Percentiles rank a stretch among this genome's conserved stretches.
Evolutionary conservation across 2,888 invertebrate species (phyloP).

Genomic region (Himalopsyche japonica): DNA sequence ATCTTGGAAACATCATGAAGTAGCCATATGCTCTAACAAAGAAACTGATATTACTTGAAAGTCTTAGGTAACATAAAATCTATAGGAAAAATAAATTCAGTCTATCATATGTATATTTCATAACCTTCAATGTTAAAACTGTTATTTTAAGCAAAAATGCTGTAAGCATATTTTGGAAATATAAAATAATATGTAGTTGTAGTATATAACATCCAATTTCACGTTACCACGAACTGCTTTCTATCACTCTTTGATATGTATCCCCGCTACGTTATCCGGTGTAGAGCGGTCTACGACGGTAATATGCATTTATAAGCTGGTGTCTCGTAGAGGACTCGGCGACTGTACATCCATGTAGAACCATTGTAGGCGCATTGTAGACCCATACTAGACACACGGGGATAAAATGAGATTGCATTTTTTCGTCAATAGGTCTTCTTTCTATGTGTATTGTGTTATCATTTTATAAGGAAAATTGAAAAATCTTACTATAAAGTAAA

Average conservation of each 20-base stretch:
- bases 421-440: not conserved
- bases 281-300: slow-evolving; percentile 5
- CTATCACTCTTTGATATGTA: slow-evolving; percentile 24
- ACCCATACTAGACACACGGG: not conserved
- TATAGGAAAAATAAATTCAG: too few relatives aligned
- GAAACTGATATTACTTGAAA: too few relatives aligned
- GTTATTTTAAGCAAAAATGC: too few relatives aligned
- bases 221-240: not conserved
- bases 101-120: too few relatives aligned
- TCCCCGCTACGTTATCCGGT: slow-evolving; percentile 16
- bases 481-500: not conserved
- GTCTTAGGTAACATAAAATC: too few relatives aligned
- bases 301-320: slow-evolving; percentile 38
- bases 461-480: not conserved
- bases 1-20: too few relatives aligned
- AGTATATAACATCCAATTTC: not conserved
- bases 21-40: too few relatives aligned
- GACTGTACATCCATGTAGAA: not conserved
- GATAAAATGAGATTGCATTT: not conserved
- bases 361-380: not conserved
- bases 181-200: not conserved
- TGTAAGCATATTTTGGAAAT: too few relatives aligned
- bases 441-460: not conserved
- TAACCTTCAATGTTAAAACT: too few relatives aligned
- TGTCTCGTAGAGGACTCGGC: not conserved